Base-by-base conservation (phyloP, 2,113 vertebrate genomes). In the Amblyornis subalaris region DNA sequence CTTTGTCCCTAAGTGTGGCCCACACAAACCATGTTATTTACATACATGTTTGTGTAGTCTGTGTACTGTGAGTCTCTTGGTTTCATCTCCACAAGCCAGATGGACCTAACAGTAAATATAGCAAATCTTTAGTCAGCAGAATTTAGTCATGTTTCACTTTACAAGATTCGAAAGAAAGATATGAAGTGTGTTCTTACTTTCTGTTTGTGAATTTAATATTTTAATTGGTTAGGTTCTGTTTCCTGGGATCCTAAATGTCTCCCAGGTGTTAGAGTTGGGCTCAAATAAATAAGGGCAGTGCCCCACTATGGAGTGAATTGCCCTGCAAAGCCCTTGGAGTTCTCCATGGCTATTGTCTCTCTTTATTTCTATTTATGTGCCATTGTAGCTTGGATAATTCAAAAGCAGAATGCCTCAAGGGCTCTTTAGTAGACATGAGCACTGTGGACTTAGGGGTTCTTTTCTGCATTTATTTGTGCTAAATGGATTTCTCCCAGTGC, bases 401-500 rank as follows among this genome's bases (percentile, higher is more conserved):
- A 2, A 54, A 74, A 12, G 38, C 61, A 35, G 7, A 87, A 54
- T 71, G 66, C 53, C 81, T 87, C 21, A 42, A 66, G 88, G 78
- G 61, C 47, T 85, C 70, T 85, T 89, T 24, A 36, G 51, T 38
- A 62, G 88, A 62, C 38, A 12, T 21, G 55, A 51, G 42, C 69
- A 28, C 24, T 13, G 57, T 29, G 61, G 15, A 50, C 55, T 53
- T 64, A 4, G 26, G 60, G 71, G 21, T 78, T 85, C 72, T 79
- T 85, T 66, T 62, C 65, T 91, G 28, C 38, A 21, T 53, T 80
- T 60, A 22, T 31, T 86, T 35, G 22, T 28, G 21, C 14, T 81
- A 74, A 87, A 89, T 81, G 69, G 42, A 58, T 94, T 89, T 85
- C 19, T 93, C 69, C 58, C 36, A 14, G 28, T 71, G 28, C 45